Evolutionary conservation across 1,140 invertebrate genomes (phyloP), one percentile per base, ranked within the genome.

Genomic region (Magallana ariakensis): DNA sequence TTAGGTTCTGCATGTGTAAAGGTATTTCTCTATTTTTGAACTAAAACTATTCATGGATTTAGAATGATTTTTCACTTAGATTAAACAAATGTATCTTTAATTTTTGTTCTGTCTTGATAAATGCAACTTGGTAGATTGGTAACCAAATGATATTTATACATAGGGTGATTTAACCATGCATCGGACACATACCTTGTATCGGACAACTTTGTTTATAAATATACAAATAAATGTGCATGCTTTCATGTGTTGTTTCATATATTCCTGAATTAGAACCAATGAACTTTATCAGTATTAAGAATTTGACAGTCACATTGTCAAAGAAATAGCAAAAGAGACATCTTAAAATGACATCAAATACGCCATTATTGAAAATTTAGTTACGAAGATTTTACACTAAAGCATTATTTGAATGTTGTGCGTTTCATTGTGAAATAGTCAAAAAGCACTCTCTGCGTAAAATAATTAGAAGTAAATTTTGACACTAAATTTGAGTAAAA

Each of bases 141-240:
- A 33, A 33, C 33, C 33, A 33, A 33, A 33, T 33, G 33, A 33
- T 33, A 33, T 33, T 33, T 33, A 33, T 58, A 58, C 16, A 58
- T 58, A 58, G 57, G 57, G 57, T 58, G 8, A 58, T 58, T 58
- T 58, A 58, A 58, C 57, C 57, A 58, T 58, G 57, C 57, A 58
- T 58, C 57, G n/a, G n/a, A n/a, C n/a, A n/a, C n/a, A n/a, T n/a
- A n/a, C n/a, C n/a, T n/a, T n/a, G n/a, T n/a, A n/a, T n/a, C n/a
- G 57, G 57, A 58, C 57, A 58, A 2, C 57, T 58, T 58, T 58
- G 8, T 58, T 58, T 58, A 58, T 58, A 58, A 58, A 58, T 58
- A 58, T 58, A 58, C 57, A 58, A 58, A 58, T 58, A 58, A 58
- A 58, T 58, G 57, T 58, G 57, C 57, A 58, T 58, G 57, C 57